phyloP scores from a whole-genome alignment of 2,888 invertebrate species.

The Polyommatus iphigenia region DNA sequence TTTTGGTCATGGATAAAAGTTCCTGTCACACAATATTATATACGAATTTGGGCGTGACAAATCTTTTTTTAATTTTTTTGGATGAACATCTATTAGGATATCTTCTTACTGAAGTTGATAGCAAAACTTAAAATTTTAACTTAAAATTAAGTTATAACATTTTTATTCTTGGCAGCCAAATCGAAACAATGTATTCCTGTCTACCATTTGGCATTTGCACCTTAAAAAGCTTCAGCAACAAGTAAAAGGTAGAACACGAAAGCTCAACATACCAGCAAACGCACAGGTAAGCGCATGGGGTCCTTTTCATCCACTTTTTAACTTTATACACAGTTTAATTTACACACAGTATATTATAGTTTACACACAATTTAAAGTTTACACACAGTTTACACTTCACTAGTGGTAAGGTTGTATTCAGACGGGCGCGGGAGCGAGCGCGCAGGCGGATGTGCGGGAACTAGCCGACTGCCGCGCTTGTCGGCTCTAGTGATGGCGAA shows the following conservation, averaged over 20 bases:
- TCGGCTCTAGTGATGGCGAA: constrained; percentile 44
- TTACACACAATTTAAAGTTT: not conserved
- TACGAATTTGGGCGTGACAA: too few species aligned
- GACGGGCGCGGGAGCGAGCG: constrained; percentile 66
- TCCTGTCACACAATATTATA: too few species aligned
- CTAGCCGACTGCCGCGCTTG: constrained; percentile 67
- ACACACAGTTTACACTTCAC: not conserved
- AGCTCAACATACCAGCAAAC: not conserved
- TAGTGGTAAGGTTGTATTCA: not conserved
- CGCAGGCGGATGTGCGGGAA: constrained; percentile 76
- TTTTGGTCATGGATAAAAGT: too few species aligned
- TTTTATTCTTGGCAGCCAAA: too few species aligned
- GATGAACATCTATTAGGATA: too few species aligned
- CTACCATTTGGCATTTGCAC: not conserved
- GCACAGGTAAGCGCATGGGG: not conserved
- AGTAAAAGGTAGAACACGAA: not conserved
- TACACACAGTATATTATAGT: not conserved
- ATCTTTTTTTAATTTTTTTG: too few species aligned
- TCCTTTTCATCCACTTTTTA: not conserved
- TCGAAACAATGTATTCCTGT: too few species aligned
- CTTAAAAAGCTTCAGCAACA: not conserved
- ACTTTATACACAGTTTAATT: not conserved
- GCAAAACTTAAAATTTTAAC: too few species aligned
- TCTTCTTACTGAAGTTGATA: too few species aligned
- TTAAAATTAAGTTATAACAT: too few species aligned